These are phyloP conservation scores for Gorilla gorilla DNA, from an alignment of 2,113 vertebrate genomes.

Conservation along the genomic window DNA sequence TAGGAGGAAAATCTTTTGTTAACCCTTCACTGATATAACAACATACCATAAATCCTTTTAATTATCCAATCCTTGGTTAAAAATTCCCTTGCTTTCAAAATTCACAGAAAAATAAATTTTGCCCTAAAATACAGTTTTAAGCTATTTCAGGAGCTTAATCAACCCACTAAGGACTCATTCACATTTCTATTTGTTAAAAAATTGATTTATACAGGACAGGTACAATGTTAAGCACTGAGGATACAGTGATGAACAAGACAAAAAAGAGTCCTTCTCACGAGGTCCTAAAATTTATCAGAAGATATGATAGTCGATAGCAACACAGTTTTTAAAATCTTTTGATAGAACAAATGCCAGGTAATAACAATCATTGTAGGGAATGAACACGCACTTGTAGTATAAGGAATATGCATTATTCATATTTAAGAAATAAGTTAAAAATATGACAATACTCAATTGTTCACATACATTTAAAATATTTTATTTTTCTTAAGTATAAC, in stretches of 20 bases:
- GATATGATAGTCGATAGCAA: not conserved
- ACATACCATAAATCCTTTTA: not conserved
- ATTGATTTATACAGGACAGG: not conserved
- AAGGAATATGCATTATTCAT: not conserved
- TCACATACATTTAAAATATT: not conserved
- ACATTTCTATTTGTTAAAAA: constrained; percentile 3
- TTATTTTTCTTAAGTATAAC: not conserved
- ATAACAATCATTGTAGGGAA: not conserved
- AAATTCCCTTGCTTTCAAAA: not conserved
- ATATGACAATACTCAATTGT: not conserved
- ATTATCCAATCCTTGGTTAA: not conserved
- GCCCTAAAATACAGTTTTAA: not conserved
- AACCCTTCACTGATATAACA: not conserved
- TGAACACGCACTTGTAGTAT: not conserved
- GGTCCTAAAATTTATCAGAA: constrained; percentile 6
- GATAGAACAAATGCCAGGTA: not conserved
- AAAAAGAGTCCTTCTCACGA: not conserved
- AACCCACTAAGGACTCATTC: not conserved
- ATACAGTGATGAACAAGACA: not conserved
- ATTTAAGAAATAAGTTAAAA: not conserved
- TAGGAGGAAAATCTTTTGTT: not conserved
- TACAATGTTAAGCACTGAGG: not conserved
- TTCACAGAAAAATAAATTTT: not conserved
- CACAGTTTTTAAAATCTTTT: not conserved
- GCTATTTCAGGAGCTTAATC: not conserved